These are phyloP conservation scores for Synodontis membranacea DNA, from an alignment of 2,113 vertebrate genomes.

Conservation along the genomic window DNA sequence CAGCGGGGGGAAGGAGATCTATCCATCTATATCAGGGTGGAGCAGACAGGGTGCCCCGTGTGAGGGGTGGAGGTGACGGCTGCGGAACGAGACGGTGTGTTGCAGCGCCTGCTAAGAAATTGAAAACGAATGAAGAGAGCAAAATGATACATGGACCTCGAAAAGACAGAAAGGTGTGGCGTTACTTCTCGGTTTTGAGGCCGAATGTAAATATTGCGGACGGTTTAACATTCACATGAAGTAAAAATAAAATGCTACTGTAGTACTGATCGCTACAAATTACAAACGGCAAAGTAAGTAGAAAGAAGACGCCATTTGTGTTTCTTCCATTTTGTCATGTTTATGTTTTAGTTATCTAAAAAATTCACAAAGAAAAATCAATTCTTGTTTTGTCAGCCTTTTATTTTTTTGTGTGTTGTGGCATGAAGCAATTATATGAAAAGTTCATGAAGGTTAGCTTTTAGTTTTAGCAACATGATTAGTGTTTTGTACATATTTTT, in stretches of 20 bases:
- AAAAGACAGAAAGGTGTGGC: not conserved
- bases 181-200: not conserved
- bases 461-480: too few relatives aligned
- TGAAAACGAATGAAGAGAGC: not conserved
- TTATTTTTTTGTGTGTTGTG: too few relatives aligned
- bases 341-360: not conserved
- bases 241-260: not conserved
- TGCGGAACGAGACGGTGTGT: not conserved
- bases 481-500: too few relatives aligned
- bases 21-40: slow-evolving; percentile 71
- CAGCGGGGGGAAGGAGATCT: slow-evolving; percentile 55
- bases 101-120: not conserved
- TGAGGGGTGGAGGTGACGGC: not conserved
- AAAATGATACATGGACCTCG: not conserved
- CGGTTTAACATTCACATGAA: not conserved
- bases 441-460: too few relatives aligned
- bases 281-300: too few relatives aligned
- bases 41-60: slow-evolving; percentile 60
- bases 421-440: too few relatives aligned
- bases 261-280: too few relatives aligned
- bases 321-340: not conserved
- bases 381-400: too few relatives aligned
- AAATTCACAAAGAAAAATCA: not conserved
- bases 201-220: not conserved
- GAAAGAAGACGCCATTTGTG: not conserved